These are phyloP conservation scores for Salminus brasiliensis DNA, from an alignment of 2,113 vertebrate species.

Conservation along the genomic window DNA sequence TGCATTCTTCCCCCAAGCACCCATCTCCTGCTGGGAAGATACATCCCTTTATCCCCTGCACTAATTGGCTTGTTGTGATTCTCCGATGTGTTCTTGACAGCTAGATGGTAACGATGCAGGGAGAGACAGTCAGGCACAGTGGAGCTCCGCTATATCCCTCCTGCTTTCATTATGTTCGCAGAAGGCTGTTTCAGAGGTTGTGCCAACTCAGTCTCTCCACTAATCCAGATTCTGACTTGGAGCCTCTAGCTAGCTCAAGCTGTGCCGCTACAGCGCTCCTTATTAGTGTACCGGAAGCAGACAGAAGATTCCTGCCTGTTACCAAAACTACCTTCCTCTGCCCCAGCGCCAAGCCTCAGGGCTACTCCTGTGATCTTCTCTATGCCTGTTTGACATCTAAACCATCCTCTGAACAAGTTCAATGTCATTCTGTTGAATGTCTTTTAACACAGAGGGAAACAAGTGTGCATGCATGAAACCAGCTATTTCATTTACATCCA, in stretches of 20 bases:
- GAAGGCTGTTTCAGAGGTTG: background rate
- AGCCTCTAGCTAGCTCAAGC: background rate
- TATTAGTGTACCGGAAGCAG: conserved; percentile 28
- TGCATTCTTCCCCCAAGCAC: background rate
- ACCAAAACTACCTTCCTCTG: conserved; percentile 20
- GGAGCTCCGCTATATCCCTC: background rate
- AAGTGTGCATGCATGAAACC: conserved; percentile 3
- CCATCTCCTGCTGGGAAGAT: background rate
- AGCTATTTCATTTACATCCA: background rate
- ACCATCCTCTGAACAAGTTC: background rate
- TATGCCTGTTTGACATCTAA: background rate
- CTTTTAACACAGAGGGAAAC: conserved; percentile 11
- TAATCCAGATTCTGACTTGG: background rate
- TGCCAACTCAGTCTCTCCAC: background rate
- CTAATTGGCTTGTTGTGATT: conserved; percentile 15
- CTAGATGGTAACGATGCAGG: background rate
- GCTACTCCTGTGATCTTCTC: background rate
- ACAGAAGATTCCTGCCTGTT: conserved; percentile 11
- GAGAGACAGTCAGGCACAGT: background rate
- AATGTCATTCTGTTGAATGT: conserved; percentile 23
- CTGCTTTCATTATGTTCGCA: conserved; percentile 3
- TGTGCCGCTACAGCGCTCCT: conserved; percentile 12
- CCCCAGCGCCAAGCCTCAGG: background rate
- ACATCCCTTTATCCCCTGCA: background rate
- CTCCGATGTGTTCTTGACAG: conserved; percentile 3